Evolutionary conservation across 2,888 invertebrate genomes (phyloP).

Genomic region (Empis livida): DNA sequence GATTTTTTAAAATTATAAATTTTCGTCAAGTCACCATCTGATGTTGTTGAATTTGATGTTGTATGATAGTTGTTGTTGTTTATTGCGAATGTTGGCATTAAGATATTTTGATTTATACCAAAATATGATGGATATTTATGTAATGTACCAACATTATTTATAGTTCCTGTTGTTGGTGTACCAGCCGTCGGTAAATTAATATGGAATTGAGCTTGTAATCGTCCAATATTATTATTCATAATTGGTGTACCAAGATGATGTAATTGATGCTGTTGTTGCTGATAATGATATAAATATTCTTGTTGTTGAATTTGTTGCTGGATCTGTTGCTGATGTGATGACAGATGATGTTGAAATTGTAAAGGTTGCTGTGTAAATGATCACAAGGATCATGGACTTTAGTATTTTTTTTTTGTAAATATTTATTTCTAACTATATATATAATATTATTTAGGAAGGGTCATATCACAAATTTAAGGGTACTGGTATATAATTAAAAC

Average conservation of each 20-base stretch:
- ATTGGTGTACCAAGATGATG: constrained; percentile 23
- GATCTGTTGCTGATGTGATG: constrained; percentile 20
- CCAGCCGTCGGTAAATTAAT: constrained; percentile 15
- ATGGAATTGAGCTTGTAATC: constrained; percentile 4
- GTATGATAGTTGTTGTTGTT: not conserved
- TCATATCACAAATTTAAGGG: no score
- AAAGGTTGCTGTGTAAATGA: constrained; percentile 9
- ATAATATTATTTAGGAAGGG: no score
- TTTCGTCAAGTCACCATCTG: constrained; percentile 15
- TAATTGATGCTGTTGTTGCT: constrained; percentile 12
- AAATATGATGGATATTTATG: no score
- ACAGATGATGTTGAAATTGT: constrained; percentile 18
- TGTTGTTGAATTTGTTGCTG: constrained; percentile 18
- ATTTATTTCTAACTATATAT: constrained; percentile 4
- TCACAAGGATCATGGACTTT: no score
- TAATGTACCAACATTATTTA: not conserved
- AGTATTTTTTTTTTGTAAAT: constrained; percentile 4
- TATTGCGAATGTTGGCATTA: not conserved
- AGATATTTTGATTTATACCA: not conserved
- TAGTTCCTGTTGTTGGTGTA: constrained; percentile 11
- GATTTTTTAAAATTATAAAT: constrained; percentile 35
- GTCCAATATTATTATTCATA: constrained; percentile 8
- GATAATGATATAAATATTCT: constrained; percentile 22
- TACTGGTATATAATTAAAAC: no score
- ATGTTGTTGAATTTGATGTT: not conserved